Percentiles rank a stretch among this genome's conserved stretches.
Conservation (phyloP, 2,797 vertebrate species). For the Dipus sagitta region DNA sequence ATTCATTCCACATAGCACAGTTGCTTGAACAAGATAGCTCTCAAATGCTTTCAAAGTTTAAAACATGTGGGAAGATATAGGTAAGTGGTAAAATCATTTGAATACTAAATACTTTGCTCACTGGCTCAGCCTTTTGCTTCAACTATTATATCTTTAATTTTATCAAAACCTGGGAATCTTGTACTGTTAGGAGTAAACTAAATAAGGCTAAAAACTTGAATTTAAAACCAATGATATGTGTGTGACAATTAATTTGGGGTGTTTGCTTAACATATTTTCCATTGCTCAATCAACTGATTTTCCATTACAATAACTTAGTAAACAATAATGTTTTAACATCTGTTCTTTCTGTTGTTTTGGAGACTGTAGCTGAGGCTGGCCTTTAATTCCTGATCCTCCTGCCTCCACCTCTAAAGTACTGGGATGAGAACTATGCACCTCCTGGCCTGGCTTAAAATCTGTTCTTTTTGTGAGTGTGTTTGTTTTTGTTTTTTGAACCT, state of each 20-base stretch:
- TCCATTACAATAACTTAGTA: conserved; percentile 25
- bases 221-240: not conserved
- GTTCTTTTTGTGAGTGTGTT: not conserved
- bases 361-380: not conserved
- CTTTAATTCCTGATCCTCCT: not conserved
- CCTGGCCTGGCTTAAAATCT: not conserved
- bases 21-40: conserved; percentile 14
- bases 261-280: not conserved
- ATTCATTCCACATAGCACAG: not conserved
- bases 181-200: conserved; percentile 23
- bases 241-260: not conserved
- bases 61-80: conserved; percentile 16
- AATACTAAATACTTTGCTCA: not conserved
- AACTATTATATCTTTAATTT: conserved; percentile 15
- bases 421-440: not conserved
- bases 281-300: conserved; percentile 20
- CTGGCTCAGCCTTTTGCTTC: not conserved
- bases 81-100: not conserved
- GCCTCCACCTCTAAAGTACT: no score
- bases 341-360: not conserved
- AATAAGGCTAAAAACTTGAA: conserved; percentile 55
- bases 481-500: not conserved
- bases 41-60: conserved; percentile 12
- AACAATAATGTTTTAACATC: conserved; percentile 36
- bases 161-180: conserved; percentile 34